These are phyloP conservation scores for Gallinago stenura DNA, from an alignment of 2,797 vertebrate species.

Conservation along the genomic window DNA sequence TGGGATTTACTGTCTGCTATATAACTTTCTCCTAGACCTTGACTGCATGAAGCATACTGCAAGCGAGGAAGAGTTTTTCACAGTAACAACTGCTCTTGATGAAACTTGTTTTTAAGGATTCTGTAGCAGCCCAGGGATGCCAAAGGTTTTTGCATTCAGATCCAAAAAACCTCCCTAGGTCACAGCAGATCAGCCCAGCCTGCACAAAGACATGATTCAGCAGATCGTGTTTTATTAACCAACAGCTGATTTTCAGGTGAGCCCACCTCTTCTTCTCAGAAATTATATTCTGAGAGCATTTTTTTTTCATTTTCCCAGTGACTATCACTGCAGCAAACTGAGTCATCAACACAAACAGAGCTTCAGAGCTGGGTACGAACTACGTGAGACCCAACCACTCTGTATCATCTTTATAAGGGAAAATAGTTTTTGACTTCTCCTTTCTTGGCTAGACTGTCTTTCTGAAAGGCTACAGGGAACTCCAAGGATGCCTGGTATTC, in stretches of 20 bases:
- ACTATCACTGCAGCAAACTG: neutral
- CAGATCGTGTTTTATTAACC: neutral
- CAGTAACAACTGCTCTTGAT: neutral
- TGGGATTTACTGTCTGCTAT: conserved; percentile 55
- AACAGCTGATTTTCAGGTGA: conserved; percentile 2
- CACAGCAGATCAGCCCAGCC: neutral
- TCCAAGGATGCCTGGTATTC: neutral
- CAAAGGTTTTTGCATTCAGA: neutral
- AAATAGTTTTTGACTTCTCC: neutral
- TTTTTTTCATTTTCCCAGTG: neutral
- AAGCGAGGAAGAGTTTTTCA: neutral
- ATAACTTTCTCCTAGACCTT: conserved; percentile 54
- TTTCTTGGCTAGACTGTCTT: neutral
- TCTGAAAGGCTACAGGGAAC: neutral
- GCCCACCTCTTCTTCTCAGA: neutral
- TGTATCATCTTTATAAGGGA: neutral
- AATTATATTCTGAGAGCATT: neutral
- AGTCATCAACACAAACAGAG: neutral
- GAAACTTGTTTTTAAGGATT: conserved; percentile 9
- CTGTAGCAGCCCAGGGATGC: neutral
- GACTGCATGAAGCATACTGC: conserved; percentile 9
- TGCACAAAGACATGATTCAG: neutral
- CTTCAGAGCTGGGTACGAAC: neutral
- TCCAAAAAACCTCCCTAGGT: neutral
- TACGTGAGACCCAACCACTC: fast-evolving